phyloP scores from a whole-genome alignment of 2,113 vertebrate species.

The Labrus mixtus region DNA sequence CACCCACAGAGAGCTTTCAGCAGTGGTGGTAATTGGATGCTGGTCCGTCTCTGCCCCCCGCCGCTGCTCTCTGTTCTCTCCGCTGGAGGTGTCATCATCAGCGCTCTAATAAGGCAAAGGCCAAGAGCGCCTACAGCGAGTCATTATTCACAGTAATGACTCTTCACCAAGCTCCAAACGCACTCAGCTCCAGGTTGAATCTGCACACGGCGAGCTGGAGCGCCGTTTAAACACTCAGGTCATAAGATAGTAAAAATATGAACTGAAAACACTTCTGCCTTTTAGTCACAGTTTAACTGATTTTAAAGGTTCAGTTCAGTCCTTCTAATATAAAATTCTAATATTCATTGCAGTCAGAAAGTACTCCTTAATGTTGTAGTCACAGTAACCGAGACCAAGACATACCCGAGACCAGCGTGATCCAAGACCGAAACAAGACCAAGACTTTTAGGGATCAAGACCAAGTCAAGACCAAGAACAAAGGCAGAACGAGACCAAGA shows the following conservation, averaged over 20 bases:
- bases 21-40: slow-evolving; percentile 57
- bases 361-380: too few species aligned
- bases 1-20: slow-evolving; percentile 49
- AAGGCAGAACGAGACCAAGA: too few species aligned
- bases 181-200: slow-evolving; percentile 20
- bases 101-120: slow-evolving; percentile 59
- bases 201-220: slow-evolving; percentile 6
- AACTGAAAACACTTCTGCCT: neutral
- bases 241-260: slow-evolving; percentile 16
- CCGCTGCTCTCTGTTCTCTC: slow-evolving; percentile 30
- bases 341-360: too few species aligned
- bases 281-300: neutral
- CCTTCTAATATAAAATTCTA: neutral
- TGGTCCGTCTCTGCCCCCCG: slow-evolving; percentile 27
- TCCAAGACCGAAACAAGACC: too few species aligned
- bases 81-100: slow-evolving; percentile 63
- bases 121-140: slow-evolving; percentile 50
- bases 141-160: slow-evolving; percentile 69
- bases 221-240: slow-evolving; percentile 19
- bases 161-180: slow-evolving; percentile 19
- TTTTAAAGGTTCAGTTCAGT: neutral
- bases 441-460: too few species aligned
- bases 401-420: too few species aligned
- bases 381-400: too few species aligned
- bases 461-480: too few species aligned